Percentiles rank a stretch among this genome's conserved stretches.
These are phyloP conservation scores for Drosophila suzukii DNA, from an alignment of 1,140 invertebrate species.

Conservation along the genomic window DNA sequence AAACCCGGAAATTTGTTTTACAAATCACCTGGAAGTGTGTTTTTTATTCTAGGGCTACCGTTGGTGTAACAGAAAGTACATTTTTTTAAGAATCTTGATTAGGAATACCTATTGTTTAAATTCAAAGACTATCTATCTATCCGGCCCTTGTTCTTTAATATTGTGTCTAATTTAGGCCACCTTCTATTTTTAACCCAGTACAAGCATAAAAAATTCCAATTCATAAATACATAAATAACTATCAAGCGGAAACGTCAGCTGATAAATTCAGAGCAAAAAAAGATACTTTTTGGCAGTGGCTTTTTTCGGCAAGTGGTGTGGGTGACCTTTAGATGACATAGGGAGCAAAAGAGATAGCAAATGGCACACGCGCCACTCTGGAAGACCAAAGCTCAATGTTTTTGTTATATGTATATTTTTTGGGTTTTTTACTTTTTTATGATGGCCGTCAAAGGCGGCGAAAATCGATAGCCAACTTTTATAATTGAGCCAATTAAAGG, in stretches of 20 bases:
- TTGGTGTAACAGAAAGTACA: too few relatives aligned
- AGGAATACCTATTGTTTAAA: too few relatives aligned
- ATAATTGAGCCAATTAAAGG: constrained; percentile 46
- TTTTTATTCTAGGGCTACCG: too few relatives aligned
- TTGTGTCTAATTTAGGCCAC: background rate
- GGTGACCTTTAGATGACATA: constrained; percentile 79
- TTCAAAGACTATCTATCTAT: too few relatives aligned
- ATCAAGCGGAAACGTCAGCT: constrained; percentile 53
- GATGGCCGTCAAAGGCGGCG: constrained; percentile 33
- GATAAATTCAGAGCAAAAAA: constrained; percentile 29
- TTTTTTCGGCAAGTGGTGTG: constrained; percentile 31
- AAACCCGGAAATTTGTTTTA: too few relatives aligned
- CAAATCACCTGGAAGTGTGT: background rate
- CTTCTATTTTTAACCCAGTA: constrained; percentile 48
- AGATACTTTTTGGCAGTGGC: constrained; percentile 40
- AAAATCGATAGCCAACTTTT: constrained; percentile 64
- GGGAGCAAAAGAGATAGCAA: constrained; percentile 27
- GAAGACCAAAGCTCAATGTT: constrained; percentile 65
- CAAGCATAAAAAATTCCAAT: constrained; percentile 54
- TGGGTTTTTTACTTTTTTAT: constrained; percentile 23
- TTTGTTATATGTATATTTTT: constrained; percentile 5
- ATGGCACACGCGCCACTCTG: constrained; percentile 55
- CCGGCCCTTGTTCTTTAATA: constrained; percentile 9
- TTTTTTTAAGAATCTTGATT: too few relatives aligned
- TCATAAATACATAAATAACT: constrained; percentile 53